Conservation (phyloP, 2,113 vertebrate species). For the Machaerirhynchus nigripectus region DNA sequence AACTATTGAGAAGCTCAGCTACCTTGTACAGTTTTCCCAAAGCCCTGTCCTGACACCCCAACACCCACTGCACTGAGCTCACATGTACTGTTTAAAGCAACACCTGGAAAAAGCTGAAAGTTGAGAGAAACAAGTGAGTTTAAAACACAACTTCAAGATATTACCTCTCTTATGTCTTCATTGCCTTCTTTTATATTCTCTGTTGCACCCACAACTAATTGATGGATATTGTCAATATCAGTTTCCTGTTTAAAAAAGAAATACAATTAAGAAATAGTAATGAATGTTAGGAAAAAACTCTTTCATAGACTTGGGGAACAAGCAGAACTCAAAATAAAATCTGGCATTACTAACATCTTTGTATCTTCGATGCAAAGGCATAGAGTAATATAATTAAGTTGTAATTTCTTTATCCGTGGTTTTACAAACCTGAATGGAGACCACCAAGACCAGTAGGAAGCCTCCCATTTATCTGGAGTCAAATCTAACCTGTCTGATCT, state of each 20-base stretch:
- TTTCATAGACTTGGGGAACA: neutral
- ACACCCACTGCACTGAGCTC: accelerated
- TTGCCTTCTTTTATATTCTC: slow-evolving; percentile 99
- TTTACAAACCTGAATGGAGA: neutral
- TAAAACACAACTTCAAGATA: neutral
- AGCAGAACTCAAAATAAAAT: neutral
- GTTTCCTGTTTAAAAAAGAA: slow-evolving; percentile 78
- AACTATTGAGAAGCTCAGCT: neutral
- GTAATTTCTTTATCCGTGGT: neutral
- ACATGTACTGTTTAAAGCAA: accelerated
- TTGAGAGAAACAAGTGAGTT: neutral
- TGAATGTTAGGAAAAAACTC: neutral
- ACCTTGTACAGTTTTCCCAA: neutral
- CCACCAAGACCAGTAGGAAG: neutral
- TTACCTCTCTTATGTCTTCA: slow-evolving; percentile 96
- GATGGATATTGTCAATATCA: slow-evolving; percentile 93
- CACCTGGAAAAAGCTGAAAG: neutral
- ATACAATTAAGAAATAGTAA: neutral
- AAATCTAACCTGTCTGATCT: neutral
- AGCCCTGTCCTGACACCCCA: neutral
- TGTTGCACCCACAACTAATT: slow-evolving; percentile 93
- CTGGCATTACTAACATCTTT: neutral
- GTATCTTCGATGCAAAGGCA: neutral
- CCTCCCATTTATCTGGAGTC: neutral
- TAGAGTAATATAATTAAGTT: neutral